Evolutionary conservation across 1,140 invertebrate genomes (phyloP).

Genomic region (Elymnias hypermnestra): DNA sequence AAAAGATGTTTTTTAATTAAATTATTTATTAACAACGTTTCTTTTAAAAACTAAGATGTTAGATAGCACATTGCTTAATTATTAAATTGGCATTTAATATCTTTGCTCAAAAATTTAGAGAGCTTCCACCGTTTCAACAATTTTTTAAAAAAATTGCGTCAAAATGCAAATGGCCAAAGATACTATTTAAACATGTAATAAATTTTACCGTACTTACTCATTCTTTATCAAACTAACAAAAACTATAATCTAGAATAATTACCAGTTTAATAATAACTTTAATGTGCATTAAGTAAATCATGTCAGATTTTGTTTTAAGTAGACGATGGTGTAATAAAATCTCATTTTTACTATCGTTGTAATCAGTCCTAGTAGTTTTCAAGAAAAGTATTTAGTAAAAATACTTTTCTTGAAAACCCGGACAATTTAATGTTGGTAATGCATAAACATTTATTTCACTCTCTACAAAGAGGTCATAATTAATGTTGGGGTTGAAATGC

Average conservation of each 20-base stretch:
- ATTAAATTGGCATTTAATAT: constrained; percentile 16
- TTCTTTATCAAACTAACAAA: constrained; percentile 14
- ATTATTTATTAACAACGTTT: constrained; percentile 5
- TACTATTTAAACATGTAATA: constrained; percentile 20
- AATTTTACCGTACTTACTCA: constrained; percentile 20
- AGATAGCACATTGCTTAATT: constrained; percentile 23
- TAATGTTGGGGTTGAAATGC: too few species aligned
- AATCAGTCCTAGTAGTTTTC: too few species aligned
- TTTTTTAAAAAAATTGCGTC: constrained; percentile 11
- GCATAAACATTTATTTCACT: too few species aligned
- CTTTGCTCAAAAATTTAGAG: constrained; percentile 53
- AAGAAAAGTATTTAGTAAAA: too few species aligned
- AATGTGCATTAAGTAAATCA: constrained; percentile 12
- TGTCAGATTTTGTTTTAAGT: constrained; percentile 18
- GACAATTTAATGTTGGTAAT: too few species aligned
- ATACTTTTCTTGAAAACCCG: too few species aligned
- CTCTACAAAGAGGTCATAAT: too few species aligned
- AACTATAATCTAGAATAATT: constrained; percentile 22
- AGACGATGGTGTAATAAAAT: constrained; percentile 2
- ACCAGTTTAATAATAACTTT: constrained; percentile 19
- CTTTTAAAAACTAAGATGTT: constrained; percentile 5
- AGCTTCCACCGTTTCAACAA: constrained; percentile 42
- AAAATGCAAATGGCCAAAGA: constrained; percentile 35
- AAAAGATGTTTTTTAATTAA: not conserved
- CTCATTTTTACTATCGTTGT: too few species aligned